Evolutionary conservation across 2,113 vertebrate genomes (phyloP).

Genomic region (Anthoscopus minutus): DNA sequence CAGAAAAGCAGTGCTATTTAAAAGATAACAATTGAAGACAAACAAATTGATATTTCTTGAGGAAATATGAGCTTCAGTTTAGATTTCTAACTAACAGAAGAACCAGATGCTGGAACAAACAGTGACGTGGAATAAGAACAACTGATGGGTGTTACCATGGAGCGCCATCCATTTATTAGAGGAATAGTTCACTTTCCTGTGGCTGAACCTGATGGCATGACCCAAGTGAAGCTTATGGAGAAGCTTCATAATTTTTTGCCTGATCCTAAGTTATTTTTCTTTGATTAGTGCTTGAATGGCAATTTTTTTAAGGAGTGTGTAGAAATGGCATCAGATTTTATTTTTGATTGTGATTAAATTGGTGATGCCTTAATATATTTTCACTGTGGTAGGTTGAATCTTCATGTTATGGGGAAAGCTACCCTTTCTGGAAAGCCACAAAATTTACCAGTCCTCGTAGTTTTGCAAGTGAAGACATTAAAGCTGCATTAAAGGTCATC

Average conservation of each 20-base stretch:
- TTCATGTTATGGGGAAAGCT: neutral
- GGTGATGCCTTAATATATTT: neutral
- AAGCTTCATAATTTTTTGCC: neutral
- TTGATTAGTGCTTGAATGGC: neutral
- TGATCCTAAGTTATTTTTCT: neutral
- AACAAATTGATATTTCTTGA: neutral
- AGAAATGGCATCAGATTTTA: neutral
- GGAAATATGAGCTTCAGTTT: neutral
- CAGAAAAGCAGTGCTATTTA: slow-evolving; percentile 7
- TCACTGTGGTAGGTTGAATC: neutral
- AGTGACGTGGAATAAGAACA: neutral
- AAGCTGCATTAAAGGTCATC: neutral
- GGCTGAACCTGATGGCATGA: neutral
- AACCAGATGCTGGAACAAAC: neutral
- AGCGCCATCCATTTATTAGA: neutral
- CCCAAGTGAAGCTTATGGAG: neutral
- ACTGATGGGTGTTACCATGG: neutral
- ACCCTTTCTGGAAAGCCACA: neutral
- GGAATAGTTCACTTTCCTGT: neutral
- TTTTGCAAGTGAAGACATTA: neutral
- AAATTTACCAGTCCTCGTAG: neutral
- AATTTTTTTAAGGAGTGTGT: neutral
- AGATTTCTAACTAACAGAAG: neutral
- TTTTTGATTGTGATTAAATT: neutral
- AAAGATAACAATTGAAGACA: slow-evolving; percentile 6